Evolutionary conservation across 2,113 vertebrate genomes (phyloP).

Genomic region (Phrynocephalus versicolor): DNA sequence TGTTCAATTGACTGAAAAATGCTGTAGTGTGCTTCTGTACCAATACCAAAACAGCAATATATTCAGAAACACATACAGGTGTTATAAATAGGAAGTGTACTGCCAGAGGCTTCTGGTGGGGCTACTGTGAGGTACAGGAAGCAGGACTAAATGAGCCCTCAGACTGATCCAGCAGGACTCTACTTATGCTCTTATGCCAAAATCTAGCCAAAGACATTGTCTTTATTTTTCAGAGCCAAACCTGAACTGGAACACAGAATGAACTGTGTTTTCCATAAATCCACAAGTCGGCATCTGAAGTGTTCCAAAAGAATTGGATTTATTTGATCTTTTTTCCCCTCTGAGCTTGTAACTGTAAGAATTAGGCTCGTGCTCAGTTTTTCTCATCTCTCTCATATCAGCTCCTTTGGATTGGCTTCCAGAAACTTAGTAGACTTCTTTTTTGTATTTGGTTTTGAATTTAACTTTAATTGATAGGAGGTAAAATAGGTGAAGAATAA

Average conservation of each 20-base stretch:
- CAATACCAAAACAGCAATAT: neutral
- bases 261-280: neutral
- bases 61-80: neutral
- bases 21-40: neutral
- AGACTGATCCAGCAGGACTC: no score
- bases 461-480: no score
- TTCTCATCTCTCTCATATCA: neutral
- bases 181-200: no score
- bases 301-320: neutral
- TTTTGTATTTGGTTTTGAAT: no score
- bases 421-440: no score
- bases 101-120: no score
- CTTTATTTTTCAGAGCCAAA: neutral
- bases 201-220: neutral
- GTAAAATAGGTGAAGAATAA: neutral
- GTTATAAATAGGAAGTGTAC: neutral
- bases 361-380: neutral
- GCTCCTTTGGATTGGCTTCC: neutral
- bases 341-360: neutral
- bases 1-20: slow-evolving; percentile 48
- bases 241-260: neutral
- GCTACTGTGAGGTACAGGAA: no score
- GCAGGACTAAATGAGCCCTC: no score
- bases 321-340: neutral
- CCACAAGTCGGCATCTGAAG: neutral